Base-by-base conservation (phyloP, 2,888 invertebrate genomes). In the Leptinotarsa juncta region DNA sequence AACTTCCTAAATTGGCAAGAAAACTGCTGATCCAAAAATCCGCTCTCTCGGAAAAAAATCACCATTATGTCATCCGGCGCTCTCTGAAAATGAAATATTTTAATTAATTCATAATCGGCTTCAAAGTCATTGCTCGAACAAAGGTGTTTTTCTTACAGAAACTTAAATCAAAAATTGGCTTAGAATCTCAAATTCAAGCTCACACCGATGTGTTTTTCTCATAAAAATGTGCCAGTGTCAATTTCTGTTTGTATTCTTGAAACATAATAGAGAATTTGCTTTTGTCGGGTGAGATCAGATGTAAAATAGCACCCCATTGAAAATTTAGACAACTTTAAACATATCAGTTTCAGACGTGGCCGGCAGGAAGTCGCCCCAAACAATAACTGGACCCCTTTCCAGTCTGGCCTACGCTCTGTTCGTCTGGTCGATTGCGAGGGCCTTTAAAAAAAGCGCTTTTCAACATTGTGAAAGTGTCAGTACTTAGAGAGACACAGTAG, bases 391-490 rank as follows among this genome's bases (percentile, higher is more conserved):
- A 57, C 67, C 23, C 1, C 14, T 66, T 66, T 2, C 18, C 2
- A 57, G 23, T 57, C 20, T 20, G 2, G 20, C 15, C 23, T 20
- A 16, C 12, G 15, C 18, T 49, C n/a, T 32, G 49, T 67, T 71
- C 42, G 42, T 69, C 75, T 83, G 86, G 83, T 53, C 82, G 65
- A 77, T 73, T 83, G 80, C 51, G 81, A 81, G 82, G 81, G 76
- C 78, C 81, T 82, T 42, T 82, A 81, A 84, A 85, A 85, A 86
- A 86, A 84, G 84, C 78, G 84, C 85, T 85, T 85, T 86, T 86
- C 82, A 81, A 83, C 83, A 86, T 87, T 87, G 87, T 87, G 78
- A 82, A 86, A 86, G 87, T 87, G 88, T 88, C 88, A 87, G 84
- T 87, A 86, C 87, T 87, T 87, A 88, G 87, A 84, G 83, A 84